Evolutionary conservation across 1,140 invertebrate species (phyloP).

Genomic region (Thalassaphorura encarpata): DNA sequence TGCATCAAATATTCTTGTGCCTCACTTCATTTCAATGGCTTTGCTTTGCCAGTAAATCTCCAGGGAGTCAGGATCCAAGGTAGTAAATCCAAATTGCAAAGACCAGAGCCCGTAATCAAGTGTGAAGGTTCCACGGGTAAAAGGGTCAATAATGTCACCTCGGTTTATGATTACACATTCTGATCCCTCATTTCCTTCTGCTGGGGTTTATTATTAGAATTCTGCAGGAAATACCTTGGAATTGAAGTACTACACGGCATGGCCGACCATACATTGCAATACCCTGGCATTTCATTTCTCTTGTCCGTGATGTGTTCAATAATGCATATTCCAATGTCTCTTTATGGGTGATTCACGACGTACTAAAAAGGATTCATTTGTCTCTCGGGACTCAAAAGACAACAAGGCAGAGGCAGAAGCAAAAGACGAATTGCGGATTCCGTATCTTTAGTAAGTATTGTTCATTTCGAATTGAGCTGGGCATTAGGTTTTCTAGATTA

Average conservation of each 20-base stretch:
- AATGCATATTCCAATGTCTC: conserved; percentile 12
- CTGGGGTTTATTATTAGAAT: neutral
- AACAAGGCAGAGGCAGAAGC: neutral
- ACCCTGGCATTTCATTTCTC: no score
- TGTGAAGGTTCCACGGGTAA: neutral
- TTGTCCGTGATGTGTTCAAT: no score
- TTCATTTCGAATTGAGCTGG: no score
- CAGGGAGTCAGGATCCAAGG: neutral
- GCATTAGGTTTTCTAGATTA: no score
- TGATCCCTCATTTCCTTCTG: neutral
- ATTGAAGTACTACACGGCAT: neutral
- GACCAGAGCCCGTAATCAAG: neutral
- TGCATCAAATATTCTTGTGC: neutral
- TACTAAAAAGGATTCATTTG: conserved; percentile 9
- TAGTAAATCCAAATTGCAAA: neutral
- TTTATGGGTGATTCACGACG: conserved; percentile 11
- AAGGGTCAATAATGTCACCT: neutral
- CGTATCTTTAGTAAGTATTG: neutral
- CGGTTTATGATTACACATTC: neutral
- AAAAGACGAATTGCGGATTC: neutral
- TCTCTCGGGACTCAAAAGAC: conserved; percentile 3
- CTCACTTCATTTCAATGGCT: neutral
- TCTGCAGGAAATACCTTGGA: neutral
- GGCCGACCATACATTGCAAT: no score
- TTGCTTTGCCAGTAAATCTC: neutral